Conservation (phyloP, 1,140 invertebrate species). For the Acromyrmex charruanus region DNA sequence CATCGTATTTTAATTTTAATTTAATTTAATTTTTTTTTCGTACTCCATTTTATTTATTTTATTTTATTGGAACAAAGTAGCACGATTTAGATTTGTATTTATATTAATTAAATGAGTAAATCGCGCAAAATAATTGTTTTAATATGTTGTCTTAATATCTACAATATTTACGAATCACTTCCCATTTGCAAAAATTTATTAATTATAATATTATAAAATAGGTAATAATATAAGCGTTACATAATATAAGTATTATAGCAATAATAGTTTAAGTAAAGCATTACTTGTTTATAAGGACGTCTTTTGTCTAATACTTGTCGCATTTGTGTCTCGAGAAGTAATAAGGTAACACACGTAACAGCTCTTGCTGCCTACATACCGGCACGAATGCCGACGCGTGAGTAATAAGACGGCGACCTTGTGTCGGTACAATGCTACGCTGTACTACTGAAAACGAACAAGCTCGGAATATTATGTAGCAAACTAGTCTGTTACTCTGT, state of each 20-base stretch:
- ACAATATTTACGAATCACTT: neutral
- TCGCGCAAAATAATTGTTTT: neutral
- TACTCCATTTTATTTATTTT: neutral
- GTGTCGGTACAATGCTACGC: neutral
- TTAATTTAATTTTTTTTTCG: neutral
- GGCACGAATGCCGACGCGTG: neutral
- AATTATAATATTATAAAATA: too few species aligned
- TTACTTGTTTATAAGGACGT: neutral
- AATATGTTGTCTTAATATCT: neutral
- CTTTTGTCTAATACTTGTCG: neutral
- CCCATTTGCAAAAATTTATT: neutral
- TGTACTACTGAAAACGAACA: constrained; percentile 15
- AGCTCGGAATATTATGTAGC: neutral
- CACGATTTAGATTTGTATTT: neutral
- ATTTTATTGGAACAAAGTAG: neutral
- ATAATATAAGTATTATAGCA: neutral
- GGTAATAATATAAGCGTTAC: neutral
- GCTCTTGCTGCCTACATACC: neutral
- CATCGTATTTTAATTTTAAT: neutral
- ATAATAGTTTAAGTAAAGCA: neutral
- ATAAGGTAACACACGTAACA: neutral
- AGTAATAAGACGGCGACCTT: constrained; percentile 8
- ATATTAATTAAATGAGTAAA: neutral
- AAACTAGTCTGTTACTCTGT: neutral
- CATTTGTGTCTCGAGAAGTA: neutral